Base-by-base conservation (phyloP, 2,888 invertebrate species). In the Orthosia cruda region DNA sequence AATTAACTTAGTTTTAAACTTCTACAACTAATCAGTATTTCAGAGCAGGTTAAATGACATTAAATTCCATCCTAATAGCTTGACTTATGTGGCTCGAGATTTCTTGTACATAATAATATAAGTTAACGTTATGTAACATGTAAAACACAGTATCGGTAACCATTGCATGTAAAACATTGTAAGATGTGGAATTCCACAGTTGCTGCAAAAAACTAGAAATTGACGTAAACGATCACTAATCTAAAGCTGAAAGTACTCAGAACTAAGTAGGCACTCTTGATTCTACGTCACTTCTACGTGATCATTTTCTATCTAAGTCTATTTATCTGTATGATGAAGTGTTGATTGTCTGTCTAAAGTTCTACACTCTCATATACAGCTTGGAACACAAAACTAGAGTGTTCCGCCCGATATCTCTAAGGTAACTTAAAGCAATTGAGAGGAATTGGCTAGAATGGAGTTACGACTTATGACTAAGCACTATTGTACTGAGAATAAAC, bases 401-500 rank as follows among this genome's bases (percentile, higher is more conserved):
- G 40, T 50, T 64, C 26, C 47, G 13, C 54, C 11, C n/a, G 50
- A 77, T 85, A 85, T 82, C 86, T 70, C 16, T 55, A 12, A 4
- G 57, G 18, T 32, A 68, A 68, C 64, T 76, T 52, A 5, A 71
- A 23, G 18, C 86, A 85, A 82, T 82, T 85, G 78, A 61, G 63
- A 54, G 62, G 57, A 82, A 85, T 82, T 85, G 71, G 9, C 62
- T 69, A 57, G 77, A 85, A 82, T 77, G 54, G 15, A 57, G 57
- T 72, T 77, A 82, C 54, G 49, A 50, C 20, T 32, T 55, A 70
- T 72, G 71, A 85, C 58, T 76, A 32, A 82, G 49, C 68, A 58
- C 13, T 65, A 68, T 55, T n/a, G 23, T 65, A 50, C 23, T 54
- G 47, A 47, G 59, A 54, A 81, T 71, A 69, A 75, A 58, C 52